Conservation (phyloP, 2,113 vertebrate species). For the Eulemur rufifrons region DNA sequence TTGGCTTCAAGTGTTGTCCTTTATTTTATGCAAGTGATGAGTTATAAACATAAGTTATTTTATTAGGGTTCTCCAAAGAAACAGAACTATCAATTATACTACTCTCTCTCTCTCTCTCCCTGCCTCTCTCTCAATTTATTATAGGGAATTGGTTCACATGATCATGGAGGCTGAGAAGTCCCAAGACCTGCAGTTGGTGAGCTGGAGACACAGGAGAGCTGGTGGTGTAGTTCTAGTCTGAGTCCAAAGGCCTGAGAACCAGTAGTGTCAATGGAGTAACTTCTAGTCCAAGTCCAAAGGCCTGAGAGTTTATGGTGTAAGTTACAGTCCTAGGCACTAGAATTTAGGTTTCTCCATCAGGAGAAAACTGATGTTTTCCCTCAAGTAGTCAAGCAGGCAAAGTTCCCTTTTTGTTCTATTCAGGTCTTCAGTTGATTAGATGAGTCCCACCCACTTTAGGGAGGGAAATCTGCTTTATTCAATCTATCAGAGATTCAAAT, state of each 20-base stretch:
- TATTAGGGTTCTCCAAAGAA: neutral
- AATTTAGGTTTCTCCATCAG: too few relatives aligned
- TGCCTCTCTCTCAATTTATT: neutral
- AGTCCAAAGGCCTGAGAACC: neutral
- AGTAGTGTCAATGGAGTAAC: too few relatives aligned
- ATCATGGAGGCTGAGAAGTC: neutral
- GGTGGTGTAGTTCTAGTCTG: neutral
- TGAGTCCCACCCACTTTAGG: neutral
- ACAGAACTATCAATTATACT: neutral
- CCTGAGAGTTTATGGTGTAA: neutral
- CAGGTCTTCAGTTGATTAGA: neutral
- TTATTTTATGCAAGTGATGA: neutral
- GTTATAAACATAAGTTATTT: neutral
- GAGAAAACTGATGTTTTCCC: neutral
- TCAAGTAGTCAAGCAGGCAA: neutral
- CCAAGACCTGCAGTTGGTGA: neutral
- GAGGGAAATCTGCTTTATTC: neutral
- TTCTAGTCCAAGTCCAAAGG: neutral
- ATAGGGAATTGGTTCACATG: neutral
- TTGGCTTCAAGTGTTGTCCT: neutral
- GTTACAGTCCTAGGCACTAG: neutral
- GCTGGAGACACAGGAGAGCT: neutral
- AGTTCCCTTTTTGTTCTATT: neutral
- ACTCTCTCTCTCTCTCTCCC: accelerated
- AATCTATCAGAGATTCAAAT: neutral